These are phyloP conservation scores for Ficedula albicollis DNA, from an alignment of 2,797 vertebrate genomes.

Conservation along the genomic window DNA sequence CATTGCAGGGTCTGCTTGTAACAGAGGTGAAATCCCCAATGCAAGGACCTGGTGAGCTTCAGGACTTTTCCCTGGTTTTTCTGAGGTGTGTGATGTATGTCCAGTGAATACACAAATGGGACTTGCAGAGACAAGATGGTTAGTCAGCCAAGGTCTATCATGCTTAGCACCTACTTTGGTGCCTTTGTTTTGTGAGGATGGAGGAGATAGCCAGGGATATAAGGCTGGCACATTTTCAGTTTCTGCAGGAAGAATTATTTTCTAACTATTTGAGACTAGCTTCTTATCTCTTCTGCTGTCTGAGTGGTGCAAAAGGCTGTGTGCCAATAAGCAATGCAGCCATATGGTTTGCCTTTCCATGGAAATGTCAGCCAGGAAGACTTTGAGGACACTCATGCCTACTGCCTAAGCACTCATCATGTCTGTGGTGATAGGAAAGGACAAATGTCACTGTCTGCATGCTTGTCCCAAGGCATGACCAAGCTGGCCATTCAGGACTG, in stretches of 20 bases:
- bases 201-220: not conserved
- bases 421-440: not conserved
- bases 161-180: not conserved
- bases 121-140: not conserved
- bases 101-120: not conserved
- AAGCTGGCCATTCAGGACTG: not conserved
- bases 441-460: not conserved
- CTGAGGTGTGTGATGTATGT: not conserved
- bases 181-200: not conserved
- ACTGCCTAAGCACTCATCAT: not conserved
- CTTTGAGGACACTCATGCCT: not conserved
- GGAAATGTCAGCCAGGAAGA: constrained; percentile 30
- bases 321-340: not conserved
- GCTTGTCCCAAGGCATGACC: not conserved
- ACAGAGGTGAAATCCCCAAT: not conserved
- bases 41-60: not conserved
- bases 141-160: not conserved
- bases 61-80: not conserved
- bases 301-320: not conserved
- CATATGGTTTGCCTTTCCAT: constrained; percentile 1
- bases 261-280: not conserved
- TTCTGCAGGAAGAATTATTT: not conserved
- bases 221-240: not conserved
- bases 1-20: not conserved
- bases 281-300: not conserved